These are phyloP conservation scores for Nowickia ferox DNA, from an alignment of 2,888 invertebrate species.

Conservation along the genomic window DNA sequence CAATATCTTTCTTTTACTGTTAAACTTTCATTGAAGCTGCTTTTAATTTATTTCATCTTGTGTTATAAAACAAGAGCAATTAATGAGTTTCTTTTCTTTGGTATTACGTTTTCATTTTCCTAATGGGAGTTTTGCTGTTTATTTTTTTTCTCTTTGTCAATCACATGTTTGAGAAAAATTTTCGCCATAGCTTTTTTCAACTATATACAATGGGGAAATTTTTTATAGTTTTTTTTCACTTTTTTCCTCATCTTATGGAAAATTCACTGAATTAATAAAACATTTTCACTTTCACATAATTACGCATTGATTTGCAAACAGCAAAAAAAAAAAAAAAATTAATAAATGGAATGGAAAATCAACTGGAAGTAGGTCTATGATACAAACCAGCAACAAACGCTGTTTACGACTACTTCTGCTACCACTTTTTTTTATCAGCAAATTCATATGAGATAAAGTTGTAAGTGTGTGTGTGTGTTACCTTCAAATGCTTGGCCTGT, in stretches of 20 bases:
- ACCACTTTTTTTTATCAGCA: neutral
- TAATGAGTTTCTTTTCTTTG: neutral
- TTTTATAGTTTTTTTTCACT: neutral
- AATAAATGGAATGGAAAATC: conserved; percentile 16
- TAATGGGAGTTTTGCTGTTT: conserved; percentile 9
- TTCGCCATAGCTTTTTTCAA: neutral
- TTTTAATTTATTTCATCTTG: no score
- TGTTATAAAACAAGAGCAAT: neutral
- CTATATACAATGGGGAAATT: conserved; percentile 51
- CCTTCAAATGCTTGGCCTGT: conserved; percentile 29
- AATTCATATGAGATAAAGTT: neutral
- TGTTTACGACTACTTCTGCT: neutral
- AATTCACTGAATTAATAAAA: conserved; percentile 53
- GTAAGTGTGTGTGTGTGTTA: conserved; percentile 3
- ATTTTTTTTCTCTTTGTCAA: conserved; percentile 9
- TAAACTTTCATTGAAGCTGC: no score
- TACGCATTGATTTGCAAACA: conserved; percentile 62
- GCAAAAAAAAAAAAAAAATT: conserved; percentile 7
- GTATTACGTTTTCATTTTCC: neutral
- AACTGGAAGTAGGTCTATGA: conserved; percentile 59
- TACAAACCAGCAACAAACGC: conserved; percentile 11
- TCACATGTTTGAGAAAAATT: neutral
- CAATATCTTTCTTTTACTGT: no score
- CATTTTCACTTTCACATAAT: conserved; percentile 71
- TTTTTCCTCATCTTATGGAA: conserved; percentile 1